These are phyloP conservation scores for Eubasilissa splendida DNA, from an alignment of 2,888 invertebrate species.

Conservation along the genomic window DNA sequence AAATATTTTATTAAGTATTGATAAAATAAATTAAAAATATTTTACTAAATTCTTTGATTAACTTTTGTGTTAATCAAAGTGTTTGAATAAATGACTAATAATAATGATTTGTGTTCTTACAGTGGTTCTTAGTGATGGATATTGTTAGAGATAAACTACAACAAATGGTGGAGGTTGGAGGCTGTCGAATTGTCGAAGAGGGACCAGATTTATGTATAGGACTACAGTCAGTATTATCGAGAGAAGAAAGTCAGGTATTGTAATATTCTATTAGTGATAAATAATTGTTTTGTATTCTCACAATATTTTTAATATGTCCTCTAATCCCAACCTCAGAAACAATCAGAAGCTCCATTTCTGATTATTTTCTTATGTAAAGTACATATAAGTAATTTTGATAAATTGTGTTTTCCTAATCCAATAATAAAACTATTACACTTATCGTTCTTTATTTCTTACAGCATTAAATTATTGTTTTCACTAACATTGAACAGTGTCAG, in stretches of 20 bases:
- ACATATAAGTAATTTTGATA: too few relatives aligned
- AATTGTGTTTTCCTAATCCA: too few relatives aligned
- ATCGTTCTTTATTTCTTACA: too few relatives aligned
- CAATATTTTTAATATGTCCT: not conserved
- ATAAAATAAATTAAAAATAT: too few relatives aligned
- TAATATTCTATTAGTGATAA: not conserved
- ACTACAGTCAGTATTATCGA: not conserved
- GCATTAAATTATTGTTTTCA: not conserved
- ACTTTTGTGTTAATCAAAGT: not conserved
- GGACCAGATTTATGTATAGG: conserved; percentile 26
- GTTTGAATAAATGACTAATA: not conserved
- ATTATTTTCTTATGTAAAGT: too few relatives aligned
- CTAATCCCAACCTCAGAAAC: not conserved
- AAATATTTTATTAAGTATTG: too few relatives aligned
- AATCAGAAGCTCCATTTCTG: not conserved
- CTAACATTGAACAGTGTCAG: not conserved
- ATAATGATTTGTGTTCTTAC: conserved; percentile 3
- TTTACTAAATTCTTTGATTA: not conserved
- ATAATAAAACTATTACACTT: not conserved
- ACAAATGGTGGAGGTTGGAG: conserved; percentile 19
- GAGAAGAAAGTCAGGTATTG: conserved; percentile 23
- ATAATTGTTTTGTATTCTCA: not conserved
- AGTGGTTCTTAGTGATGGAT: conserved; percentile 43
- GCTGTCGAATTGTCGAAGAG: conserved; percentile 18
- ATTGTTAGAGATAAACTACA: conserved; percentile 18